Evolutionary conservation across 2,797 vertebrate genomes (phyloP).

Genomic region (Gallirallus australis): DNA sequence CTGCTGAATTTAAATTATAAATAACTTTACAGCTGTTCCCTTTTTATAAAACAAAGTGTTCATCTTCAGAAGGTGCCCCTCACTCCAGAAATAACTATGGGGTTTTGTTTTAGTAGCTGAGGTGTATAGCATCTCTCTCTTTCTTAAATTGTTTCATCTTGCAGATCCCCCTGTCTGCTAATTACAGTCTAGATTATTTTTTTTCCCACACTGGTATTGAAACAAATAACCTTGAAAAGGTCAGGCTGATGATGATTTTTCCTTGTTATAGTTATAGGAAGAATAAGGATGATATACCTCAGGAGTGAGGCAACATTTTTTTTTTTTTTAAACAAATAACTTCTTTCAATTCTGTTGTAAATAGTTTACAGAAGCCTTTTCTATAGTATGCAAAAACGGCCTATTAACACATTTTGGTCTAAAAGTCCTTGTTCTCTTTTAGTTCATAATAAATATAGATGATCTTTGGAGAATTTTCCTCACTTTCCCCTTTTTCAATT

Average conservation of each 20-base stretch:
- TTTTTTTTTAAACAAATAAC: neutral
- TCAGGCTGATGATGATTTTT: neutral
- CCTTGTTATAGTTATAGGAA: neutral
- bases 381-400: neutral
- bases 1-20: neutral
- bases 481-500: neutral
- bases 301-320: too few species aligned
- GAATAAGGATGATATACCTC: neutral
- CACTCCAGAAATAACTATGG: neutral
- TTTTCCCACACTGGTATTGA: neutral
- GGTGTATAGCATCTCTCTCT: neutral
- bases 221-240: constrained; percentile 16
- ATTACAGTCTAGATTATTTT: neutral
- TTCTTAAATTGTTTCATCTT: neutral
- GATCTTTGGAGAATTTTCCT: constrained; percentile 3
- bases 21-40: constrained; percentile 47
- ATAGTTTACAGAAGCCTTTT: neutral
- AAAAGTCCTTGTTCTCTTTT: constrained; percentile 18
- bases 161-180: neutral
- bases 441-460: neutral
- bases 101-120: neutral
- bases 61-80: neutral
- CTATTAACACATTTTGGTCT: neutral
- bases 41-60: neutral
- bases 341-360: constrained; percentile 13